phyloP scores from a whole-genome alignment of 1,140 invertebrate species.

The Drosophila nannoptera region DNA sequence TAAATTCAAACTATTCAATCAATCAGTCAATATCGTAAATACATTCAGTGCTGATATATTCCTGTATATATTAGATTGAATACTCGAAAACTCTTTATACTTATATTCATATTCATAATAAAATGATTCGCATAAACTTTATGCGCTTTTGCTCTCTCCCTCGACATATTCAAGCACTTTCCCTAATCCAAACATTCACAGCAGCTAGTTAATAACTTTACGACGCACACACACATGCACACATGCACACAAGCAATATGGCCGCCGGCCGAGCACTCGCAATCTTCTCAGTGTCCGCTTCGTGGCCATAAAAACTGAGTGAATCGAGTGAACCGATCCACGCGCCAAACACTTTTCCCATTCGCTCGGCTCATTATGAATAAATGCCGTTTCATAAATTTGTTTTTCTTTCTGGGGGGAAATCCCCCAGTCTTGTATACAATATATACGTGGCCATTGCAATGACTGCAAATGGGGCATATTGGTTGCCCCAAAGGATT shows the following conservation, averaged over 20 bases:
- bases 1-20: background rate
- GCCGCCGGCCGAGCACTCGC: slow-evolving; percentile 20
- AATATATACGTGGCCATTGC: slow-evolving; percentile 9
- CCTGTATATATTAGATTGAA: background rate
- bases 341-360: slow-evolving; percentile 69
- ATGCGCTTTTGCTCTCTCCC: background rate
- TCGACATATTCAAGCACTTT: slow-evolving; percentile 31
- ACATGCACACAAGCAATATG: slow-evolving; percentile 35
- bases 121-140: slow-evolving; percentile 31
- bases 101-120: slow-evolving; percentile 19
- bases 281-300: slow-evolving; percentile 19
- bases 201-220: slow-evolving; percentile 66
- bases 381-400: slow-evolving; percentile 77
- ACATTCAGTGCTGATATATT: background rate
- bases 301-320: slow-evolving; percentile 41
- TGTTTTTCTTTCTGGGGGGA: slow-evolving; percentile 48
- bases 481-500: background rate
- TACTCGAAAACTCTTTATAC: background rate
- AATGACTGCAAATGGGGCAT: background rate
- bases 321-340: slow-evolving; percentile 60
- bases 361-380: slow-evolving; percentile 69
- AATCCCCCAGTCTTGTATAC: slow-evolving; percentile 7
- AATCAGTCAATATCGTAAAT: background rate
- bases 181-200: slow-evolving; percentile 31
- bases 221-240: slow-evolving; percentile 27